A percentile compares a stretch with the other conserved stretches of the same genome.
These are phyloP conservation scores for Andrena bicolor DNA, from an alignment of 2,888 invertebrate genomes.

Conservation along the genomic window DNA sequence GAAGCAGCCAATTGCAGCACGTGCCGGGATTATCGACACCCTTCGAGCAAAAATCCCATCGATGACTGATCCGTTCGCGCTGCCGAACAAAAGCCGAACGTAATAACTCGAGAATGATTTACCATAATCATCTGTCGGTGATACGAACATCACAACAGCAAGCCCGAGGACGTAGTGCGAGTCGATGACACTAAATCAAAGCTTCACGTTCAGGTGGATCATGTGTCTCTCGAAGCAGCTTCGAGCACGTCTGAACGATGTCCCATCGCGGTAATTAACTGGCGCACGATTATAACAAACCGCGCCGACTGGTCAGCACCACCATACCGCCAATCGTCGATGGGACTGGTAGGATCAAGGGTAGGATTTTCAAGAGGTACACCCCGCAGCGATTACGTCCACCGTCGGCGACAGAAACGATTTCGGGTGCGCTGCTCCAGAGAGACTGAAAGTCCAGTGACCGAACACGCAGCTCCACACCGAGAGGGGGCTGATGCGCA, in stretches of 20 bases:
- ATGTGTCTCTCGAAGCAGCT: background rate
- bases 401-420: background rate
- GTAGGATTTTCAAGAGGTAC: background rate
- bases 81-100: background rate
- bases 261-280: background rate
- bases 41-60: too few species aligned
- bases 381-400: background rate
- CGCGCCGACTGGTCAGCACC: conserved; percentile 16
- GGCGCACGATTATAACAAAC: conserved; percentile 18
- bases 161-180: conserved; percentile 45
- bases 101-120: conserved; percentile 52
- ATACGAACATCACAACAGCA: conserved; percentile 79
- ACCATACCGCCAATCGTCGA: background rate
- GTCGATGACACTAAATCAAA: conserved; percentile 48
- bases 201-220: conserved; percentile 8
- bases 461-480: conserved; percentile 53
- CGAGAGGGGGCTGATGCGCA: conserved; percentile 69
- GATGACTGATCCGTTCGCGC: background rate
- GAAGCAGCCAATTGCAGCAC: too few species aligned
- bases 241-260: conserved; percentile 14
- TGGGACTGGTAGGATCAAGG: too few species aligned
- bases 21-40: too few species aligned
- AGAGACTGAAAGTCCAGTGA: conserved; percentile 25
- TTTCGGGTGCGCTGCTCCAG: background rate
- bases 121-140: conserved; percentile 80